These are phyloP conservation scores for Scaptomyza reducta DNA, from an alignment of 2,888 invertebrate genomes.

Conservation along the genomic window DNA sequence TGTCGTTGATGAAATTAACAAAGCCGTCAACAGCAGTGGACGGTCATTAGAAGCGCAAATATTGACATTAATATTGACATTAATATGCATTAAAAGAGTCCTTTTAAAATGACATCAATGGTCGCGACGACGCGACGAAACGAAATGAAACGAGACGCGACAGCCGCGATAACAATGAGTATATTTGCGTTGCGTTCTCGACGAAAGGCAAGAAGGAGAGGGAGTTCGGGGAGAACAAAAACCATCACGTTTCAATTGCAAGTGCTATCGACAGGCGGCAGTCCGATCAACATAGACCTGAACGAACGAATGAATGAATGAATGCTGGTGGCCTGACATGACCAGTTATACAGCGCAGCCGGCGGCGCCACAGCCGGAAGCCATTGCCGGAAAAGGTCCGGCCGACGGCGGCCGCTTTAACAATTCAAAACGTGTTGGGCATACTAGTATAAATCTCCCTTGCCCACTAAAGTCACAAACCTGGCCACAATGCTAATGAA, in stretches of 20 bases:
- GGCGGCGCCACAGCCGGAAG: slow-evolving; percentile 54
- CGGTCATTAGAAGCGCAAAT: slow-evolving; percentile 80
- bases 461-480: slow-evolving; percentile 18
- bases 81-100: slow-evolving; percentile 77
- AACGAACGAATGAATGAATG: slow-evolving; percentile 7
- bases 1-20: slow-evolving; percentile 49
- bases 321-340: slow-evolving; percentile 41
- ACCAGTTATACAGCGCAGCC: slow-evolving; percentile 34
- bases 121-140: slow-evolving; percentile 11
- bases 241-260: slow-evolving; percentile 58
- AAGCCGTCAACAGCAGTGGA: slow-evolving; percentile 55
- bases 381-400: slow-evolving; percentile 30
- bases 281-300: slow-evolving; percentile 27
- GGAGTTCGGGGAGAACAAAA: slow-evolving; percentile 1
- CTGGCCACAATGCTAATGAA: slow-evolving; percentile 71
- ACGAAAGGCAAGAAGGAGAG: background rate
- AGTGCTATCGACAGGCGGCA: slow-evolving; percentile 54
- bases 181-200: slow-evolving; percentile 43
- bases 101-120: slow-evolving; percentile 79
- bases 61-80: slow-evolving; percentile 83
- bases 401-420: slow-evolving; percentile 43
- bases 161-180: slow-evolving; percentile 63
- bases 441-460: slow-evolving; percentile 44
- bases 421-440: slow-evolving; percentile 71
- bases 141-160: slow-evolving; percentile 26